Conservation (phyloP, 92 coral and sea anemone species). For the Zoanthus gigantus region DNA sequence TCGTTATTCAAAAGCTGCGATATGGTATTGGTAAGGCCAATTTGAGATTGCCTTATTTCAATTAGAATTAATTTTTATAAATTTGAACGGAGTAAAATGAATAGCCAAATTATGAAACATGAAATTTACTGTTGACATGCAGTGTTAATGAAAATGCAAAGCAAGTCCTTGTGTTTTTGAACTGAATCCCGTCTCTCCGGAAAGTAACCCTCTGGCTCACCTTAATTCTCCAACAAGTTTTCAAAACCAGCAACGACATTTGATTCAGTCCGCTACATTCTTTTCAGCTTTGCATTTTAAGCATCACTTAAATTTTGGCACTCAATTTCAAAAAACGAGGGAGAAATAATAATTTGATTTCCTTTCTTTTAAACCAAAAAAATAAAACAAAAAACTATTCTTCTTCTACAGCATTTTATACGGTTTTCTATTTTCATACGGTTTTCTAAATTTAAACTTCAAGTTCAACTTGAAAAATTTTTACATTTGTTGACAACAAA, state of each 20-base stretch:
- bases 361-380: too few relatives aligned
- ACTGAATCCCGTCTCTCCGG: background rate
- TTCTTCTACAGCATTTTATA: background rate
- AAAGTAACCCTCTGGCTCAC: background rate
- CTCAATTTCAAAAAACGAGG: too few relatives aligned
- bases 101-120: background rate
- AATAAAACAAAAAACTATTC: too few relatives aligned
- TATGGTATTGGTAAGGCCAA: background rate
- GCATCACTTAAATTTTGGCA: too few relatives aligned
- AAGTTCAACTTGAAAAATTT: too few relatives aligned
- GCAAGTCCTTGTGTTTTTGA: background rate
- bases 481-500: too few relatives aligned
- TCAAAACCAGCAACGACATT: too few relatives aligned
- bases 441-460: too few relatives aligned
- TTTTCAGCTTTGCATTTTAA: too few relatives aligned
- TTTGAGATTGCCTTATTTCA: background rate
- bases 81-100: background rate
- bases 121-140: background rate
- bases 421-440: too few relatives aligned
- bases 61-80: background rate
- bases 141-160: background rate
- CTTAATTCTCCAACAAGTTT: background rate
- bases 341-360: too few relatives aligned
- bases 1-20: background rate
- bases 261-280: too few relatives aligned